Evolutionary conservation across 1,140 invertebrate species (phyloP), one percentile per base, ranked within the genome.

Genomic region (Drosophila santomea): DNA sequence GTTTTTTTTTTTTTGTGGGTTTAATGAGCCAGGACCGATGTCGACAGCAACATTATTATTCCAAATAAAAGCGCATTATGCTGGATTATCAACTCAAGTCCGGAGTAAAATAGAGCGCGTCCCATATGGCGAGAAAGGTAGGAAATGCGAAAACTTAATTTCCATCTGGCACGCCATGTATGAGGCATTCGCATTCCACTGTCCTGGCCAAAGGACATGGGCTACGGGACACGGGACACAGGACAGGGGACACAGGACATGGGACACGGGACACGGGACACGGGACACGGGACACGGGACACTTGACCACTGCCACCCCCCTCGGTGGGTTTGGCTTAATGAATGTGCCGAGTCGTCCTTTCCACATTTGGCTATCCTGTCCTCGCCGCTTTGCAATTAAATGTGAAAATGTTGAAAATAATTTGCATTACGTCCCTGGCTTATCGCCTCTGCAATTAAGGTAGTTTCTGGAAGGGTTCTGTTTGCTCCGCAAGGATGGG

Each of bases 61-160:
- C 83, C 80, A 90, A 91, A 91, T 91, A 91, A 90, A 88, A 90
- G 86, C 90, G 90, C 80, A 90, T 91, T 91, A 91, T 91, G 90
- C 78, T 69, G 85, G 90, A 91, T 91, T 90, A 91, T 90, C 90
- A 91, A 91, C 80, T 84, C 73, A 55, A 58, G 51, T 45, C 32
- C 44, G 14, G 47, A 32, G 41, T 51, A 23, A 28, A 36, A 52
- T 45, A 36, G 36, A 58, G 47, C 39, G 20, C n/a, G 51, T 32
- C 63, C 25, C 63, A 71, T 43, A 61, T 50, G 54, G 39, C 54
- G 51, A 79, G 80, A 78, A 89, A 84, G 84, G 84, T 89, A 68
- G 77, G 74, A 86, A 89, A 84, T 83, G 84, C 84, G 84, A 89
- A 89, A 89, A 89, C 84, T 89, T 89, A 89, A 89, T 89, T 84